These are phyloP conservation scores for Liolophura sinensis DNA, from an alignment of 1,140 invertebrate species.

Conservation along the genomic window DNA sequence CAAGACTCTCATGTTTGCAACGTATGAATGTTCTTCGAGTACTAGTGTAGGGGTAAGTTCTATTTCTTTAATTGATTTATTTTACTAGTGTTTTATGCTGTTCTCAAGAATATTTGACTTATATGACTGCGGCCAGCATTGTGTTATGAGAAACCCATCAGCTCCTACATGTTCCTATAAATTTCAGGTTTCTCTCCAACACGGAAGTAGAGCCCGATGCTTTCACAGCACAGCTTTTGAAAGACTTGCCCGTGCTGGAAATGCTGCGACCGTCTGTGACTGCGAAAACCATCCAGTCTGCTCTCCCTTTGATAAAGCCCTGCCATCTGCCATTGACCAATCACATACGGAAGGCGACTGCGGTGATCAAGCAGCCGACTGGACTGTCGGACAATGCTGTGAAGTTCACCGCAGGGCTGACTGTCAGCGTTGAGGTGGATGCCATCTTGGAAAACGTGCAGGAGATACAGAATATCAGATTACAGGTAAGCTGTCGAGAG, in stretches of 20 bases:
- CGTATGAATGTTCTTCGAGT: too few species aligned
- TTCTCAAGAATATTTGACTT: too few species aligned
- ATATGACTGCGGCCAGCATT: too few species aligned
- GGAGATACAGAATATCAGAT: slow-evolving; percentile 72
- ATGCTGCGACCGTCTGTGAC: slow-evolving; percentile 85
- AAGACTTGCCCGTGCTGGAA: slow-evolving; percentile 74
- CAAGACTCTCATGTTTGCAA: too few species aligned
- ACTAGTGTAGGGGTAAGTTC: too few species aligned
- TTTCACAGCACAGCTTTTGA: slow-evolving; percentile 79
- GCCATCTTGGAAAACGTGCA: slow-evolving; percentile 82
- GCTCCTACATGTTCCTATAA: too few species aligned
- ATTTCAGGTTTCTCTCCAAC: slow-evolving; percentile 55
- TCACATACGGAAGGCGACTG: slow-evolving; percentile 65
- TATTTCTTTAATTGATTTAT: too few species aligned
- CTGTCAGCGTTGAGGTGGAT: slow-evolving; percentile 82
- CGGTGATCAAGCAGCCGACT: slow-evolving; percentile 82
- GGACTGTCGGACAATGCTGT: slow-evolving; percentile 80
- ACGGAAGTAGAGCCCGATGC: slow-evolving; percentile 69
- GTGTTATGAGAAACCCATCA: too few species aligned
- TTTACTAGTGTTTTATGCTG: too few species aligned
- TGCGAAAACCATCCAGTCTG: slow-evolving; percentile 76
- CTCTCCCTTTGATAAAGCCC: slow-evolving; percentile 64
- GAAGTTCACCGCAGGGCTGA: slow-evolving; percentile 92
- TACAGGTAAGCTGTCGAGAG: slow-evolving; percentile 66
- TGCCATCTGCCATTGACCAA: slow-evolving; percentile 28